phyloP scores from a whole-genome alignment of 2,888 invertebrate genomes.

The Nematopogon swammerdamellus region DNA sequence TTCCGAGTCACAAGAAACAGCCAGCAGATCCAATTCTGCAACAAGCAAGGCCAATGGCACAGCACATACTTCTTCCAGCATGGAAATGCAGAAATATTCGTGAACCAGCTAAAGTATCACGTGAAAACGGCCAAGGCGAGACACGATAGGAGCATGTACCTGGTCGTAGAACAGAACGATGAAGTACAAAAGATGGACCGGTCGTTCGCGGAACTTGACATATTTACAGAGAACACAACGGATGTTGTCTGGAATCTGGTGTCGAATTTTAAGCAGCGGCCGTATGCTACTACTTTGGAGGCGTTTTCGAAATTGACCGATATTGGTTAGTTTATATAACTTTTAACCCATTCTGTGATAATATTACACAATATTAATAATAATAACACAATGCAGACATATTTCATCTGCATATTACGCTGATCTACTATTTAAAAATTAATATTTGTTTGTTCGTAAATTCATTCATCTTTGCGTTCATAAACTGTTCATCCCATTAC shows the following conservation, averaged over 20 bases:
- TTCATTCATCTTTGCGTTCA: no score
- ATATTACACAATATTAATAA: no score
- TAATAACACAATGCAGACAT: no score
- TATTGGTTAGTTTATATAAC: constrained; percentile 48
- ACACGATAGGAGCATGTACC: constrained; percentile 67
- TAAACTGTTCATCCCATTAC: no score
- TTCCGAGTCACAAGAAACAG: constrained; percentile 38
- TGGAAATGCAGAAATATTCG: constrained; percentile 79
- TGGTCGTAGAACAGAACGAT: constrained; percentile 64
- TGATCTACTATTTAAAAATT: no score
- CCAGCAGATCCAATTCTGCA: constrained; percentile 44
- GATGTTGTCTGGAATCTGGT: constrained; percentile 63
- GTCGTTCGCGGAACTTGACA: constrained; percentile 84
- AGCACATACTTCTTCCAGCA: constrained; percentile 86
- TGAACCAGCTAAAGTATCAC: constrained; percentile 59
- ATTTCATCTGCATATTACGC: no score
- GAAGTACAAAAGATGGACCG: constrained; percentile 66
- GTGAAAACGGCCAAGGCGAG: constrained; percentile 65
- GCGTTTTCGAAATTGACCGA: constrained; percentile 86
- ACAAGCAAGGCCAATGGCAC: constrained; percentile 57
- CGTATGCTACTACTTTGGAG: constrained; percentile 80
- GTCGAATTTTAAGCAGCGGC: constrained; percentile 55
- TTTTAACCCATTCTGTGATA: no score
- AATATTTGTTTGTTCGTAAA: no score
- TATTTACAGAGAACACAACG: constrained; percentile 69